These are phyloP conservation scores for Troides aeacus DNA, from an alignment of 2,888 invertebrate species.

Conservation along the genomic window DNA sequence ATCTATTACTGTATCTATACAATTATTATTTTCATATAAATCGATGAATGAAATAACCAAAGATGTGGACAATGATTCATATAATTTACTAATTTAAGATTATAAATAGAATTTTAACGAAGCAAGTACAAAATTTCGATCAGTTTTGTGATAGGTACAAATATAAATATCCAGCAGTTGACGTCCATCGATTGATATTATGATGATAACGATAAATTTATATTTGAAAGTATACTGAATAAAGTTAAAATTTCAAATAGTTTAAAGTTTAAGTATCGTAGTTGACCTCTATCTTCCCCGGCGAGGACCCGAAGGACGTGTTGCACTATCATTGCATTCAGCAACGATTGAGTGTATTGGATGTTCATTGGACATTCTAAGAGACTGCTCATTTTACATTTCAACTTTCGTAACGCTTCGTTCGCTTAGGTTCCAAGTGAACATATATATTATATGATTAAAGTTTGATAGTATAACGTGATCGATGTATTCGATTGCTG, in stretches of 20 bases:
- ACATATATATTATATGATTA: slow-evolving; percentile 11
- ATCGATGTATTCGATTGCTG: slow-evolving; percentile 6
- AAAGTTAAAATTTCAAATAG: background rate
- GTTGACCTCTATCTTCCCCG: background rate
- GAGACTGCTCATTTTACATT: slow-evolving; percentile 24
- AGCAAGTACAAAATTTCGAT: too few relatives aligned
- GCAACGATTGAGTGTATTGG: background rate
- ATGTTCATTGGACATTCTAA: slow-evolving; percentile 18
- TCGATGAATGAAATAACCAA: too few relatives aligned
- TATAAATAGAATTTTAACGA: too few relatives aligned
- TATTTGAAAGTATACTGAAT: too few relatives aligned
- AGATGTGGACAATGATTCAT: too few relatives aligned
- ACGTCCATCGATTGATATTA: too few relatives aligned
- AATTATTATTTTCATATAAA: too few relatives aligned
- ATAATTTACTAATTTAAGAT: too few relatives aligned
- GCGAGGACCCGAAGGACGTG: slow-evolving; percentile 4
- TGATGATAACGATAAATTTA: too few relatives aligned
- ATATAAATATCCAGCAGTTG: too few relatives aligned
- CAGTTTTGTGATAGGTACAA: too few relatives aligned
- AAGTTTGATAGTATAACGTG: slow-evolving; percentile 13
- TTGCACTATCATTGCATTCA: slow-evolving; percentile 19
- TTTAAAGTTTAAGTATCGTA: background rate
- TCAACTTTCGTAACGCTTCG: slow-evolving; percentile 26
- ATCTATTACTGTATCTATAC: too few relatives aligned
- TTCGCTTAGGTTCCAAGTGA: slow-evolving; percentile 6